These are phyloP conservation scores for Capitulum mitella DNA, from an alignment of 2,888 invertebrate species.

Conservation along the genomic window DNA sequence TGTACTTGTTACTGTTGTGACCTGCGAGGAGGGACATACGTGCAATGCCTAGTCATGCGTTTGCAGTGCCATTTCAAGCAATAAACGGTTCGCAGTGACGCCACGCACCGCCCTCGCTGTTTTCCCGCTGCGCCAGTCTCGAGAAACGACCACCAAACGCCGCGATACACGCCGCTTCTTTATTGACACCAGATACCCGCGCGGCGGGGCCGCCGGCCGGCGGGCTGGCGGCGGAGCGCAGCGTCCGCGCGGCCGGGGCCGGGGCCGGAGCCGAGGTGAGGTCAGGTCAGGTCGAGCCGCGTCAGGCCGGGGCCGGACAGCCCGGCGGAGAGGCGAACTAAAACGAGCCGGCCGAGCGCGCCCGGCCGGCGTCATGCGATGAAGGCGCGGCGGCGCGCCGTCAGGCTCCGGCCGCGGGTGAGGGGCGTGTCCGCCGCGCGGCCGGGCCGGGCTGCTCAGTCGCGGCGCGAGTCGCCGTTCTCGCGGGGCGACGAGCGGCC, in stretches of 20 bases:
- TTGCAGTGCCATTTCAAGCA: constrained; percentile 17
- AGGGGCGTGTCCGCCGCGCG: neutral
- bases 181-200: constrained; percentile 12
- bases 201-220: no score
- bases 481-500: neutral
- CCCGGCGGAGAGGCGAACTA: no score
- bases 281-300: no score
- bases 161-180: neutral
- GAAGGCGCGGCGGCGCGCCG: no score
- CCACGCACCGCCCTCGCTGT: neutral
- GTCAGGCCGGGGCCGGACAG: no score
- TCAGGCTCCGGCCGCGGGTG: neutral
- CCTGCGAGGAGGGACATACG: constrained; percentile 13
- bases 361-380: no score
- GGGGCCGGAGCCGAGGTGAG: no score
- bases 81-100: neutral
- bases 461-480: constrained; percentile 5
- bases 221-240: no score
- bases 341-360: no score
- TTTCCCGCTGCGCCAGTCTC: neutral
- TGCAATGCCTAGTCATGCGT: constrained; percentile 23
- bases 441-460: neutral
- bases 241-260: no score
- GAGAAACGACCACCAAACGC: neutral
- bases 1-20: neutral